A percentile compares a stretch with the other conserved stretches of the same genome.
Conservation (phyloP, 2,888 invertebrate species). For the Spicauda simplicius region DNA sequence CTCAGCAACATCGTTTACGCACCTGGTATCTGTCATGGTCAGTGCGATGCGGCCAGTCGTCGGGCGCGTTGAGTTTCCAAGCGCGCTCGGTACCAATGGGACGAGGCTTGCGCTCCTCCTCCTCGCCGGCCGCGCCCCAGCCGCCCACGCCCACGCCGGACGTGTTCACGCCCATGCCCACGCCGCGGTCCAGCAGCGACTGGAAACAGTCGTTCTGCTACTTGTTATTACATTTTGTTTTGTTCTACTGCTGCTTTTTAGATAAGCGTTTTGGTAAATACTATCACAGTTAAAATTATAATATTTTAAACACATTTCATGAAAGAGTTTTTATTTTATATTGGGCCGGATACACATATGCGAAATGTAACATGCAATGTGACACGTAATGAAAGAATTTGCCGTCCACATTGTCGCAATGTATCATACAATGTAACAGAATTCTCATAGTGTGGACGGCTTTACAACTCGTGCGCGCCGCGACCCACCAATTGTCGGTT, state of each 20-base stretch:
- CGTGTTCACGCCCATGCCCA: slow-evolving; percentile 45
- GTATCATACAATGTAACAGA: no score
- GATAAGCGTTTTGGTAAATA: no score
- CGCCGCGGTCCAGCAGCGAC: slow-evolving; percentile 76
- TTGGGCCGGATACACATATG: no score
- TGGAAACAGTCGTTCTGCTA: slow-evolving; percentile 43
- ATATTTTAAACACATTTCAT: no score
- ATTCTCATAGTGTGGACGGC: no score
- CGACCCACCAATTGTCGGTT: no score
- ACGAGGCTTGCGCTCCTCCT: slow-evolving; percentile 86
- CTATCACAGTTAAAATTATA: no score
- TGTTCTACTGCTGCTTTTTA: not conserved
- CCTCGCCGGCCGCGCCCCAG: slow-evolving; percentile 61
- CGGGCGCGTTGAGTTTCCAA: slow-evolving; percentile 85
- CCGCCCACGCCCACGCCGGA: slow-evolving; percentile 51
- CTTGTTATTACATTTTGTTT: not conserved
- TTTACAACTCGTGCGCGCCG: no score
- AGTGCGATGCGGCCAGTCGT: slow-evolving; percentile 66
- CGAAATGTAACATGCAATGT: no score
- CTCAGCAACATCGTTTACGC: not conserved
- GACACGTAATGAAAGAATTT: no score
- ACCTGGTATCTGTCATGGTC: slow-evolving; percentile 68
- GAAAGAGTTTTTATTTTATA: no score
- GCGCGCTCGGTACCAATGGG: slow-evolving; percentile 94
- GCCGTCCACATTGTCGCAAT: no score